Evolutionary conservation across 2,797 vertebrate genomes (phyloP).

Genomic region (Cirrhinus mrigala): DNA sequence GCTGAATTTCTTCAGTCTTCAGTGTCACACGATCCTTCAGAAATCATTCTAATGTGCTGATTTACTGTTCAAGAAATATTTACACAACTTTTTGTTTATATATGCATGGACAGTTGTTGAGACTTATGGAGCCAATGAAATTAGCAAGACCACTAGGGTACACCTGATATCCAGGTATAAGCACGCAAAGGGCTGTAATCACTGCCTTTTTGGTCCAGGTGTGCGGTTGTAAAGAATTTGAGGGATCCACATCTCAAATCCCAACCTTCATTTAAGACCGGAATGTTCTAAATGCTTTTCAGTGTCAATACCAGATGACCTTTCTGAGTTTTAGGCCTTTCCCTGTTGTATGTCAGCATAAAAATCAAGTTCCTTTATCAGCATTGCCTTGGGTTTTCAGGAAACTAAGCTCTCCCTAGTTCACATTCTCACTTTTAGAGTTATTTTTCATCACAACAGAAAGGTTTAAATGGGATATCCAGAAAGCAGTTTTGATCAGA

Average conservation of each 20-base stretch:
- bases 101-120: neutral
- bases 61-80: constrained; percentile 8
- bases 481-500: constrained; percentile 14
- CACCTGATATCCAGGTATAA: constrained; percentile 24
- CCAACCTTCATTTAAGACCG: constrained; percentile 49
- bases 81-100: neutral
- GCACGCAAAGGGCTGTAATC: constrained; percentile 31
- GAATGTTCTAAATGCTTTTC: constrained; percentile 44
- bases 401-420: neutral
- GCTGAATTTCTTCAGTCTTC: too few relatives aligned
- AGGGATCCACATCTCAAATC: constrained; percentile 39
- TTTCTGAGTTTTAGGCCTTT: neutral
- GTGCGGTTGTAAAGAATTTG: constrained; percentile 52
- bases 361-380: constrained; percentile 1
- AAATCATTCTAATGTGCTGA: constrained; percentile 14
- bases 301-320: neutral
- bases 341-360: neutral
- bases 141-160: neutral
- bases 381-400: neutral
- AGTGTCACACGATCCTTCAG: neutral
- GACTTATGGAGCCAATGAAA: constrained; percentile 38
- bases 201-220: constrained; percentile 55
- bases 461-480: constrained; percentile 49
- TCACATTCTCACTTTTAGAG: neutral
- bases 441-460: constrained; percentile 8